These are phyloP conservation scores for Xiphorhynchus elegans DNA, from an alignment of 2,113 vertebrate genomes.

Conservation along the genomic window DNA sequence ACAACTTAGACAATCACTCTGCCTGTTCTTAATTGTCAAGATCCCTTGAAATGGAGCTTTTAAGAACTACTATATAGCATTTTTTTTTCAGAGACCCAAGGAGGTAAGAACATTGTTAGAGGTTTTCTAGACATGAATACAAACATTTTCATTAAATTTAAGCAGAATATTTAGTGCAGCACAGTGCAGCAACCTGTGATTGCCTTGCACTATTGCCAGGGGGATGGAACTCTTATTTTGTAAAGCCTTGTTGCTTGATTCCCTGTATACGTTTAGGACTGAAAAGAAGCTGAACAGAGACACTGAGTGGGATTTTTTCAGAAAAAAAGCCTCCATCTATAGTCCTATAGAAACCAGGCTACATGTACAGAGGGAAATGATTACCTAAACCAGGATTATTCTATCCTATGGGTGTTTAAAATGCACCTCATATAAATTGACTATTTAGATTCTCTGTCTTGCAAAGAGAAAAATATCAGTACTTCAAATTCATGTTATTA, in stretches of 20 bases:
- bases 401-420: background rate
- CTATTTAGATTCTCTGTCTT: background rate
- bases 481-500: background rate
- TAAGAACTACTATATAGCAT: slow-evolving; percentile 30
- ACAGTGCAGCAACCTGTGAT: background rate
- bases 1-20: slow-evolving; percentile 67
- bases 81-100: slow-evolving; percentile 18
- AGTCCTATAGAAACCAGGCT: background rate
- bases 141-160: slow-evolving; percentile 20
- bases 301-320: background rate
- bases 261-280: background rate
- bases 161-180: background rate
- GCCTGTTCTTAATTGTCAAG: slow-evolving; percentile 72
- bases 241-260: background rate
- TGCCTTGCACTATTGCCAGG: background rate
- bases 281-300: background rate
- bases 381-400: background rate
- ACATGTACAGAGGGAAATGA: background rate
- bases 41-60: slow-evolving; percentile 67
- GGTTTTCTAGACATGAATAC: slow-evolving; percentile 26
- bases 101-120: slow-evolving; percentile 43
- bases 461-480: background rate
- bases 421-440: background rate
- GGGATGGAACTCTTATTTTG: background rate
- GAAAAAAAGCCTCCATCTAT: background rate